phyloP scores from a whole-genome alignment of 2,113 vertebrate genomes.

The Charadrius vociferus region DNA sequence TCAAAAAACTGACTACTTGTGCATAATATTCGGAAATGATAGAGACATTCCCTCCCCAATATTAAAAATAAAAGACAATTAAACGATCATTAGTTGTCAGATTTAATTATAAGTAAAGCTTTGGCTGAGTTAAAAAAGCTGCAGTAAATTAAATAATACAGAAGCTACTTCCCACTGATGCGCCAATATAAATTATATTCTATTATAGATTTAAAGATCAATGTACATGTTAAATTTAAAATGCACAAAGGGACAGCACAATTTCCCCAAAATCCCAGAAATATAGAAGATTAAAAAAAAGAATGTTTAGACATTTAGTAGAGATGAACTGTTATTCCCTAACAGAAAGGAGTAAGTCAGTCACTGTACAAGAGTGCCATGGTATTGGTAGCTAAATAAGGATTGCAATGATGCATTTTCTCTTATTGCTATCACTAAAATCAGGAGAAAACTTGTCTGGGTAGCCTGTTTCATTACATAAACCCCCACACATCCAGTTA shows the following conservation, averaged over 20 bases:
- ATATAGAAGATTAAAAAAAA: background rate
- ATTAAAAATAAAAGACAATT: background rate
- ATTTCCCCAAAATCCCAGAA: background rate
- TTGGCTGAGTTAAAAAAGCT: background rate
- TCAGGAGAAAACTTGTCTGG: background rate
- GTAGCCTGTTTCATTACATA: background rate
- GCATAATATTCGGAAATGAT: background rate
- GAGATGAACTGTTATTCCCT: background rate
- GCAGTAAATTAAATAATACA: constrained; percentile 4
- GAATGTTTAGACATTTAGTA: background rate
- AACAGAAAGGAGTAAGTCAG: background rate
- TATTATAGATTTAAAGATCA: background rate
- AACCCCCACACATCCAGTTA: background rate
- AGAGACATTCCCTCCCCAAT: background rate
- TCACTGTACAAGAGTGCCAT: background rate
- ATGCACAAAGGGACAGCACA: background rate
- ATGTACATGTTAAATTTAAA: background rate
- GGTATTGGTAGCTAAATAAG: background rate
- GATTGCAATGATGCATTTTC: background rate
- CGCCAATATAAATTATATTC: background rate
- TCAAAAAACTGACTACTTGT: background rate
- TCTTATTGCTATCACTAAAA: background rate
- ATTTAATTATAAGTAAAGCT: constrained; percentile 10
- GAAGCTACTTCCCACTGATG: background rate
- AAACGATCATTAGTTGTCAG: background rate